A percentile compares a stretch with the other conserved stretches of the same genome.
phyloP scores from a whole-genome alignment of 2,888 invertebrate species.

The Anaspis maculata region DNA sequence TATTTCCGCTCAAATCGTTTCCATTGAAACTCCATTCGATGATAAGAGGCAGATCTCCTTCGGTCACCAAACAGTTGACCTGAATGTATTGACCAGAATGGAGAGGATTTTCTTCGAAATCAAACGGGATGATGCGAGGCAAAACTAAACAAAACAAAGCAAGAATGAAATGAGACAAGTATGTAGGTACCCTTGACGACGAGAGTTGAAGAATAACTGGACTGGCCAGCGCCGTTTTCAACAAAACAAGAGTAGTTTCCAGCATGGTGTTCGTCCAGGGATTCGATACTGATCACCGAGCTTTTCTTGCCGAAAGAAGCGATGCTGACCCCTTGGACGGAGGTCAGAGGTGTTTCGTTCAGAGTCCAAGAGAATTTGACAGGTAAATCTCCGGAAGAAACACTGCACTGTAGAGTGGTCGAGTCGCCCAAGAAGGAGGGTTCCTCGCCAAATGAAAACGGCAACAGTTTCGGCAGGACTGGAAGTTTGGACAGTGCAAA shows the following conservation, averaged over 20 bases:
- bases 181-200: constrained; percentile 38
- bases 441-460: constrained; percentile 48
- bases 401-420: constrained; percentile 47
- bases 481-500: constrained; percentile 57
- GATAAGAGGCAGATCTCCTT: constrained; percentile 67
- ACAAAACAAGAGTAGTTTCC: constrained; percentile 57
- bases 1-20: constrained; percentile 47
- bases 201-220: constrained; percentile 13
- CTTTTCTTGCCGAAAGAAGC: constrained; percentile 54
- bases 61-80: constrained; percentile 55
- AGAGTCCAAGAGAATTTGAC: constrained; percentile 52
- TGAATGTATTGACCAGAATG: constrained; percentile 35
- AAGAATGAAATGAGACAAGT: constrained; percentile 22
- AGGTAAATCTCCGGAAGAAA: constrained; percentile 69
- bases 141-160: constrained; percentile 53
- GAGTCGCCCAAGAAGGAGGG: constrained; percentile 49
- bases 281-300: constrained; percentile 54
- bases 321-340: constrained; percentile 48
- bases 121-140: constrained; percentile 70
- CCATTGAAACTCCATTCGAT: constrained; percentile 69
- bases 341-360: constrained; percentile 42
- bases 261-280: constrained; percentile 50
- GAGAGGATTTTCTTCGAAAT: constrained; percentile 64
- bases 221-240: constrained; percentile 54
- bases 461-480: constrained; percentile 56